Evolutionary conservation across 2,113 vertebrate genomes (phyloP), one percentile per base, ranked within the genome.

Genomic region (Psammodynastes pulverulentus): DNA sequence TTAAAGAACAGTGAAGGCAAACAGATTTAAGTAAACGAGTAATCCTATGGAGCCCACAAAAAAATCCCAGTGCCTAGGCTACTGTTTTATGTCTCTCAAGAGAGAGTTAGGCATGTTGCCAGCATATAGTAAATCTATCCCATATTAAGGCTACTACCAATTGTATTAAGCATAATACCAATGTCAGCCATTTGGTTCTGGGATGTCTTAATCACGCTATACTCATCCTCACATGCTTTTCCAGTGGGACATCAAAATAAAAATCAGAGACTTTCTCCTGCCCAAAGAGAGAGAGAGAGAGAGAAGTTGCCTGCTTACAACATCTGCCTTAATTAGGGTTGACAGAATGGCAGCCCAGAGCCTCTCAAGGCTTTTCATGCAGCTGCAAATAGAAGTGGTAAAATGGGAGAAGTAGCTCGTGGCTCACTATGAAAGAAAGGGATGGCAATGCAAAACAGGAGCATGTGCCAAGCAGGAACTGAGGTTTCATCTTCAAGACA

Each of bases 81-180:
- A 95, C 96, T 94, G 92, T 96, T 96, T 92, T 86, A 12, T 95
- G 95, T 96, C 94, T 95, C 94, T 91, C 88, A 2, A 94, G 94
- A 90, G 94, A 90, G 62, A 93, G 91, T 95, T 95, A 93, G 94
- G 93, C 93, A 67, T 49, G 9, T 88, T 94, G 95, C 94, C 96
- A 96, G 2, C 24, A 89, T 79, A 79, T 2, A 79, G 34, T 93
- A 96, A 96, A 96, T 94, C 94, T 87, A 93, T 93, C 95, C 94
- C 92, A 87, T 94, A 90, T 91, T 92, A 95, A 92, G 94, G 95
- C 84, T 46, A 91, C 91, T 95, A 92, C 94, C 95, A 93, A 86
- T 95, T 94, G 58, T 91, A 95, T 94, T 91, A 93, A 92, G 93
- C 93, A 95, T 86, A 90, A 89, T 92, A 92, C 92, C 87, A 95